These are phyloP conservation scores for Odontomachus brunneus DNA, from an alignment of 1,140 invertebrate genomes.

Conservation along the genomic window DNA sequence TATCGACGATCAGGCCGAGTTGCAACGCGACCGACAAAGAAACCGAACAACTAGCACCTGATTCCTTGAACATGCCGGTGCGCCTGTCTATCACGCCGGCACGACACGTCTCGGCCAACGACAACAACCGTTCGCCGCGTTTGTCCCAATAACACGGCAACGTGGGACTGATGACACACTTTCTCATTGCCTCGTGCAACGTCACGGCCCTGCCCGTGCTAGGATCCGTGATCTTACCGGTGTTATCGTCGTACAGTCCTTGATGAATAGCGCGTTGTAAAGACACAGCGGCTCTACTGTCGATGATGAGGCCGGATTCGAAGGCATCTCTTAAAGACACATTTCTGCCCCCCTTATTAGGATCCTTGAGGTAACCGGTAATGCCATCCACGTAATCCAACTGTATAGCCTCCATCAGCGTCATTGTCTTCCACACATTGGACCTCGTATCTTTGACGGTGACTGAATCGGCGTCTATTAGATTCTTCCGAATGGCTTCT, in stretches of 20 bases:
- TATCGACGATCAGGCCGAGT: conserved; percentile 92
- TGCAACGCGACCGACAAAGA: conserved; percentile 90
- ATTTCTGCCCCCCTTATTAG: conserved; percentile 87
- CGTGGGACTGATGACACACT: conserved; percentile 91
- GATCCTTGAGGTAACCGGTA: conserved; percentile 90
- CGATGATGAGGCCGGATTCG: conserved; percentile 91
- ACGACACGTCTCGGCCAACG: conserved; percentile 92
- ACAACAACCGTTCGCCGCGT: conserved; percentile 88
- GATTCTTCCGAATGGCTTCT: conserved; percentile 90
- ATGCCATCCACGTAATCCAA: conserved; percentile 90
- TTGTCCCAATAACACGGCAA: conserved; percentile 93
- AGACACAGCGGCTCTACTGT: conserved; percentile 93
- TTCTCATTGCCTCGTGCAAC: conserved; percentile 93
- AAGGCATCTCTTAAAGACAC: conserved; percentile 93
- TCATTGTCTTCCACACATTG: conserved; percentile 91
- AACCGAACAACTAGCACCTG: conserved; percentile 88
- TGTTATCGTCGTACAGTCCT: conserved; percentile 92
- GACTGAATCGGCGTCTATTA: conserved; percentile 94
- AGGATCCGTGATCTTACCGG: conserved; percentile 93
- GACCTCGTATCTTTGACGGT: conserved; percentile 92
- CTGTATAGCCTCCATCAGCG: conserved; percentile 91
- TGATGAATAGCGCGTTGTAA: conserved; percentile 94
- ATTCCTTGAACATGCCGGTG: conserved; percentile 91
- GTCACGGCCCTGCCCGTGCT: conserved; percentile 91
- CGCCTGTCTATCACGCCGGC: conserved; percentile 93